Evolutionary conservation across 2,797 vertebrate species (phyloP), one percentile per base, ranked within the genome.

Genomic region (Acestrorhynchus altus): DNA sequence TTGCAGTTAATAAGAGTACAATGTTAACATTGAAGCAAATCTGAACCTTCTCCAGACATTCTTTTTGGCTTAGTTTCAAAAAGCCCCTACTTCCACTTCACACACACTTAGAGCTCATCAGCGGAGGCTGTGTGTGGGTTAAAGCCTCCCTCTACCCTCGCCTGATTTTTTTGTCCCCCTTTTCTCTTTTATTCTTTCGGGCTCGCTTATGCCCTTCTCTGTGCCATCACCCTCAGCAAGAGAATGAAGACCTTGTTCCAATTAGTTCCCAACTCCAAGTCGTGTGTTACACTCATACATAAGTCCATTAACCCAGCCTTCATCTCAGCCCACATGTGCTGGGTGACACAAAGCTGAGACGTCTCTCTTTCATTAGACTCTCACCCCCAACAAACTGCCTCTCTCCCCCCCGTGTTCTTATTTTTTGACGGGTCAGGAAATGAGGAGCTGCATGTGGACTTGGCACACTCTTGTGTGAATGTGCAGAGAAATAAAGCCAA

Each of bases 241-340:
- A 52, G 64, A 76, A 69, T 74, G 63, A 73, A 44, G 39, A 35
- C 64, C 46, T 54, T 40, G 57, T 44, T 64, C 56, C 66, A 77
- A 70, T 83, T 60, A 74, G 57, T 70, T 83, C 40, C 65, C 24
- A 24, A 57, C 57, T 64, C 70, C 49, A 47, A 39, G 60, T 57
- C 52, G 51, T 72, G 26, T 66, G 54, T 24, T 72, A n/a, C 15
- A 15, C 42, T 68, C 24, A 46, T 59, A 61, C 65, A 60, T 68
- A 57, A 72, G 68, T 83, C 73, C 79, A 81, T 83, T 83, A 81
- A 76, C 40, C 39, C 52, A 35, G 67, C 35, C 76, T 64, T 81
- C 72, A 64, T 78, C 68, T 61, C 18, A 4, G 9, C 59, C 51
- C 73, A 71, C 52, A 67, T 76, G 42, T 60, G 52, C 49, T 72